A percentile compares a stretch with the other conserved stretches of the same genome.
phyloP scores from a whole-genome alignment of 2,113 vertebrate species.

The Plectropomus leopardus region DNA sequence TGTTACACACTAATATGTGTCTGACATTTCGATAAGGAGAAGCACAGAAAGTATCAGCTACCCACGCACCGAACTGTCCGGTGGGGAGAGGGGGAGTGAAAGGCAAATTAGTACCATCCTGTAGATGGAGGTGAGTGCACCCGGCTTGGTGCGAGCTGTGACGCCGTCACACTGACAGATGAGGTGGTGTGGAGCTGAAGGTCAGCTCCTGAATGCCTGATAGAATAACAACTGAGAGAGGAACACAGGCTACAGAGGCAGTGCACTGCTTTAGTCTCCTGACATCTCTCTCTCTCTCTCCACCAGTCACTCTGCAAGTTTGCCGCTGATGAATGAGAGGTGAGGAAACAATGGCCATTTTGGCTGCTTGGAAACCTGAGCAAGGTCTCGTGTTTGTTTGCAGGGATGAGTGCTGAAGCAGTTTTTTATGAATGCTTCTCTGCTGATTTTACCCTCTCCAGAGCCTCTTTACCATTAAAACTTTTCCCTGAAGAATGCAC shows the following conservation, averaged over 20 bases:
- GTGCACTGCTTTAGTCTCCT: slow-evolving; percentile 46
- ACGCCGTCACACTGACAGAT: slow-evolving; percentile 71
- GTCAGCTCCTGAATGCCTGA: slow-evolving; percentile 71
- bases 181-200: slow-evolving; percentile 72
- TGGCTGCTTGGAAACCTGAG: slow-evolving; percentile 49
- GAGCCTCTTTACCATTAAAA: not conserved
- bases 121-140: slow-evolving; percentile 38
- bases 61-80: slow-evolving; percentile 19
- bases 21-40: slow-evolving; percentile 37
- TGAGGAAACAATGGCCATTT: slow-evolving; percentile 44
- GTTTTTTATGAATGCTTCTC: slow-evolving; percentile 14
- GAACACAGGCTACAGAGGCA: slow-evolving; percentile 35
- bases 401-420: slow-evolving; percentile 19
- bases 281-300: slow-evolving; percentile 36
- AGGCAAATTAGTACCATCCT: slow-evolving; percentile 49
- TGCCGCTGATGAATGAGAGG: slow-evolving; percentile 32
- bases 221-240: slow-evolving; percentile 49
- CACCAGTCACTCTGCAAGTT: slow-evolving; percentile 56
- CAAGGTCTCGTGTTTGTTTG: slow-evolving; percentile 37
- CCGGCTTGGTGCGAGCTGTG: slow-evolving; percentile 34
- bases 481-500: not conserved
- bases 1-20: slow-evolving; percentile 24
- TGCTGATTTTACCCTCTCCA: not conserved
- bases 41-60: slow-evolving; percentile 10
- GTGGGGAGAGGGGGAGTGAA: not conserved